Percentiles rank a stretch among this genome's conserved stretches.
These are phyloP conservation scores for Hippocampus abdominalis DNA, from an alignment of 2,113 vertebrate species.

Conservation along the genomic window DNA sequence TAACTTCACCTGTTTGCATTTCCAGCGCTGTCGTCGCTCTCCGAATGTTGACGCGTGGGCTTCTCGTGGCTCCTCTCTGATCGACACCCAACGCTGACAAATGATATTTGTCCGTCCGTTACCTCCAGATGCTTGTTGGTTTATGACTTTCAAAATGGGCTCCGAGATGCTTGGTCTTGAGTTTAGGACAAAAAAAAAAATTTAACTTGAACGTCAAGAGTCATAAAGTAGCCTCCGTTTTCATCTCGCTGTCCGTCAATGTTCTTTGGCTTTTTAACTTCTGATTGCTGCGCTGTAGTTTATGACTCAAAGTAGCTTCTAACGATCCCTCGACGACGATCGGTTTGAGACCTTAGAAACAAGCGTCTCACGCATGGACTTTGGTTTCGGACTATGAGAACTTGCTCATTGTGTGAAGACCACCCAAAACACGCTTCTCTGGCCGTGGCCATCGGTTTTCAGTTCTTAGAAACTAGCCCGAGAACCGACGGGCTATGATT, in stretches of 20 bases:
- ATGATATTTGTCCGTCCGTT: not conserved
- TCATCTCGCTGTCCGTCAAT: too few species aligned
- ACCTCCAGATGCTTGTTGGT: not conserved
- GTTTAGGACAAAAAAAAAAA: not conserved
- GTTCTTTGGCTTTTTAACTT: not conserved
- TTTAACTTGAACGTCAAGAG: not conserved
- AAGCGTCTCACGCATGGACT: not conserved
- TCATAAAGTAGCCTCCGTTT: too few species aligned
- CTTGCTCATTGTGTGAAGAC: not conserved
- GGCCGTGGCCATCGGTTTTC: not conserved
- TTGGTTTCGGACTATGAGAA: not conserved
- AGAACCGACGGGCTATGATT: not conserved
- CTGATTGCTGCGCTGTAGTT: not conserved
- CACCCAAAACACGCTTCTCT: not conserved
- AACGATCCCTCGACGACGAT: not conserved
- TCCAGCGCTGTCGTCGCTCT: not conserved
- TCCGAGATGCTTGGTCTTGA: not conserved
- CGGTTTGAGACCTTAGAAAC: not conserved
- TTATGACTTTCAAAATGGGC: not conserved
- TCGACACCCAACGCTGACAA: not conserved
- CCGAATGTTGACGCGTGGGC: not conserved
- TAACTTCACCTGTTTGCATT: conserved; percentile 5
- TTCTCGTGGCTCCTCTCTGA: conserved; percentile 33
- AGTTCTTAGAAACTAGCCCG: not conserved
- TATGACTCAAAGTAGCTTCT: not conserved